phyloP scores from a whole-genome alignment of 2,888 invertebrate genomes.

The Cosmorhoe ocellata region DNA sequence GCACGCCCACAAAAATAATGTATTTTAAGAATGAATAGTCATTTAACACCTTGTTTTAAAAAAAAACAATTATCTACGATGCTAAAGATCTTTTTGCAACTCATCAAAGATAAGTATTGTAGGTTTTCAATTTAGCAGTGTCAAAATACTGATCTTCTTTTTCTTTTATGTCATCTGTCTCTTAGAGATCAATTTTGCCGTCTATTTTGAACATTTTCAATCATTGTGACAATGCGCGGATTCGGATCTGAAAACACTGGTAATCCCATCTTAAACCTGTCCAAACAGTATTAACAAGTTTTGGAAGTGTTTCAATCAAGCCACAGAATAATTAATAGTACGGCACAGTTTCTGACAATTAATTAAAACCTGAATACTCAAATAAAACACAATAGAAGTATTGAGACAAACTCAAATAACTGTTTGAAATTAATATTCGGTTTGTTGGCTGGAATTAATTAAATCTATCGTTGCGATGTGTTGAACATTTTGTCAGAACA shows the following conservation, averaged over 20 bases:
- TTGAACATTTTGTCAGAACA: conserved; percentile 53
- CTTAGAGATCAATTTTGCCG: too few species aligned
- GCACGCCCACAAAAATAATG: too few species aligned
- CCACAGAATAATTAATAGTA: conserved; percentile 25
- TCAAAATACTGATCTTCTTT: conserved; percentile 6
- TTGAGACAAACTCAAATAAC: conserved; percentile 48
- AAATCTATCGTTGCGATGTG: conserved; percentile 35
- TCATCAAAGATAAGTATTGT: too few species aligned
- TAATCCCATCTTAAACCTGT: conserved; percentile 45
- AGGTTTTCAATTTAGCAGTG: not conserved
- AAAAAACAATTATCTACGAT: too few species aligned
- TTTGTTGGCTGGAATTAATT: conserved; percentile 36
- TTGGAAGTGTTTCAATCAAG: conserved; percentile 58
- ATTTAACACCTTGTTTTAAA: too few species aligned
- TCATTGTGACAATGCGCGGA: conserved; percentile 22
- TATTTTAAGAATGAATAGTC: too few species aligned
- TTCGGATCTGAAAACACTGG: conserved; percentile 16
- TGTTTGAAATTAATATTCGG: conserved; percentile 30
- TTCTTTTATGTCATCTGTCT: too few species aligned
- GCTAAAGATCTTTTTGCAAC: not conserved
- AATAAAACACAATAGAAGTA: conserved; percentile 56
- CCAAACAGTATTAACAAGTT: conserved; percentile 71
- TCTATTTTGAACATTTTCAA: conserved; percentile 21
- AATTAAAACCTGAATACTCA: conserved; percentile 66
- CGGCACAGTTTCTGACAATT: conserved; percentile 64